Evolutionary conservation across 2,113 vertebrate species (phyloP).

Genomic region (Oenanthe melanoleuca): DNA sequence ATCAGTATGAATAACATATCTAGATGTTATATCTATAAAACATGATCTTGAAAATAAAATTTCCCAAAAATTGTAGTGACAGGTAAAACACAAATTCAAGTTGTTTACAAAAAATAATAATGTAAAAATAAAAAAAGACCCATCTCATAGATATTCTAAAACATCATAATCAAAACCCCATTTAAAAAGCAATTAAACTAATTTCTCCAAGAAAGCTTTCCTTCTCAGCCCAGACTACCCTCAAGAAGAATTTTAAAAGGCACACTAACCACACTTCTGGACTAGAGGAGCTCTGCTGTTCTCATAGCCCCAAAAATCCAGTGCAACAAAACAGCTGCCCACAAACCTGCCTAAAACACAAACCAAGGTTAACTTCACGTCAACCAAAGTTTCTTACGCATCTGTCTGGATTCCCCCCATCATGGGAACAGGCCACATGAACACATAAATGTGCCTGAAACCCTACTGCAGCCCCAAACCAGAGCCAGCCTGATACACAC

Average conservation of each 20-base stretch:
- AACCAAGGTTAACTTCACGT: not conserved
- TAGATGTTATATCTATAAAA: not conserved
- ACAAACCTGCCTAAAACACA: rapidly evolving
- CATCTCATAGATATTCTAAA: not conserved
- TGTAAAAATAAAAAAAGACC: not conserved
- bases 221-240: not conserved
- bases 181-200: not conserved
- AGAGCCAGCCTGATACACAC: not conserved
- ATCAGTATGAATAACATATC: not conserved
- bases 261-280: not conserved
- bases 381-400: not conserved
- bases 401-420: rapidly evolving
- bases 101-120: not conserved
- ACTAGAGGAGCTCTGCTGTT: not conserved
- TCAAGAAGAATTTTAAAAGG: not conserved
- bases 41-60: not conserved
- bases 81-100: not conserved
- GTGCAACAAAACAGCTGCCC: not conserved
- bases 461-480: not conserved
- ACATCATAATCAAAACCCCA: not conserved
- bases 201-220: not conserved
- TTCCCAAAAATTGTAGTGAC: not conserved
- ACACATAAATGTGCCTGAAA: not conserved
- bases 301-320: not conserved
- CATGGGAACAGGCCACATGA: rapidly evolving